A percentile compares a stretch with the other conserved stretches of the same genome.
Conservation (phyloP, 2,888 invertebrate genomes). For the Willowsia nigromaculata region DNA sequence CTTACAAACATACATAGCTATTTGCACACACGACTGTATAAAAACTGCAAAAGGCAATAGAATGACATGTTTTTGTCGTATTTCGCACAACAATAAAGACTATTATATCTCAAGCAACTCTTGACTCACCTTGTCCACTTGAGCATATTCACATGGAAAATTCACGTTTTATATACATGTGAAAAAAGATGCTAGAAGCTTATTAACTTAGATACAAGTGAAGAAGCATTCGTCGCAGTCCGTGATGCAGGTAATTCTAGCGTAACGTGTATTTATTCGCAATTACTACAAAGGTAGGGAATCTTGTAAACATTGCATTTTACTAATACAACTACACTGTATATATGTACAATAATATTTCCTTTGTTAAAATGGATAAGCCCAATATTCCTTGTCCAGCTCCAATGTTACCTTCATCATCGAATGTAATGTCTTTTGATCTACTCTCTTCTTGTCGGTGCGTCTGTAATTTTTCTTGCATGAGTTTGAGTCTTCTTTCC, state of each 20-base stretch:
- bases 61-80: constrained; percentile 18
- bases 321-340: not conserved
- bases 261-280: not conserved
- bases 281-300: not conserved
- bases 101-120: not conserved
- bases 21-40: no score
- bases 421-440: not conserved
- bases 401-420: constrained; percentile 14
- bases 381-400: not conserved
- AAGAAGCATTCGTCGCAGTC: not conserved
- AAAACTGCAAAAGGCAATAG: no score
- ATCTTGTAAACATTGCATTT: not conserved
- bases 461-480: not conserved
- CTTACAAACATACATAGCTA: no score
- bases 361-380: not conserved
- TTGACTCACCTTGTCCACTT: constrained; percentile 36
- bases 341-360: not conserved
- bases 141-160: not conserved
- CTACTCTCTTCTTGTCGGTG: not conserved
- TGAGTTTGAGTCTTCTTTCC: not conserved
- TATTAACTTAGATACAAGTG: not conserved
- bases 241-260: not conserved
- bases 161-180: not conserved
- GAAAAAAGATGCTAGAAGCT: not conserved
- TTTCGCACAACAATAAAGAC: not conserved